These are phyloP conservation scores for Lethrus apterus DNA, from an alignment of 1,140 invertebrate genomes.

Conservation along the genomic window DNA sequence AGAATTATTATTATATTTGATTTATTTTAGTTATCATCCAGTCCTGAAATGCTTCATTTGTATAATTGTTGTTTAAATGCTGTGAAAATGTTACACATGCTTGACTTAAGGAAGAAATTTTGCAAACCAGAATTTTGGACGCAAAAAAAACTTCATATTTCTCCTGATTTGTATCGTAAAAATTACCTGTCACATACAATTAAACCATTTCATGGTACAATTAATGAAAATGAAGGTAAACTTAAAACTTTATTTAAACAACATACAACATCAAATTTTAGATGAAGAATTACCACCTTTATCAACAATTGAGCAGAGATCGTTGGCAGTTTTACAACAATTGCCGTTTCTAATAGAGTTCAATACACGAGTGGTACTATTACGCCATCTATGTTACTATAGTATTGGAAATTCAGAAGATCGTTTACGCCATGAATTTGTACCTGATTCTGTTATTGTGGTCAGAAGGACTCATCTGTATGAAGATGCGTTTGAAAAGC, in stretches of 20 bases:
- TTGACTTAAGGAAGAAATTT: constrained; percentile 54
- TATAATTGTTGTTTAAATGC: constrained; percentile 35
- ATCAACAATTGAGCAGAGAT: constrained; percentile 80
- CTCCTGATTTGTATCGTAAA: constrained; percentile 55
- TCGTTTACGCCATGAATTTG: constrained; percentile 31
- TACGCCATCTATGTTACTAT: constrained; percentile 58
- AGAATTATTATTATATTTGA: not conserved
- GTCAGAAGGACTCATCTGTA: constrained; percentile 89
- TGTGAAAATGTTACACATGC: constrained; percentile 36
- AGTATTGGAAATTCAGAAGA: constrained; percentile 34
- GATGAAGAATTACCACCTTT: constrained; percentile 70
- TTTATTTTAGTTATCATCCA: constrained; percentile 24
- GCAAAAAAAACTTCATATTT: constrained; percentile 57
- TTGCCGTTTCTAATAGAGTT: constrained; percentile 92
- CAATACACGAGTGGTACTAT: constrained; percentile 76
- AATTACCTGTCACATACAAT: constrained; percentile 51
- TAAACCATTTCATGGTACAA: constrained; percentile 38
- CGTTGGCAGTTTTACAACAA: constrained; percentile 80
- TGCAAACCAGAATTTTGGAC: constrained; percentile 76
- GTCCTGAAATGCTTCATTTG: constrained; percentile 36
- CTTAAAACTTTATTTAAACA: not conserved
- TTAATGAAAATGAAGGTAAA: constrained; percentile 26
- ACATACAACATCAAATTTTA: constrained; percentile 2
- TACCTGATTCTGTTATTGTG: constrained; percentile 45
- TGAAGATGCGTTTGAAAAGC: constrained; percentile 94